Conservation (phyloP, 2,797 vertebrate species). For the Selene dorsalis region DNA sequence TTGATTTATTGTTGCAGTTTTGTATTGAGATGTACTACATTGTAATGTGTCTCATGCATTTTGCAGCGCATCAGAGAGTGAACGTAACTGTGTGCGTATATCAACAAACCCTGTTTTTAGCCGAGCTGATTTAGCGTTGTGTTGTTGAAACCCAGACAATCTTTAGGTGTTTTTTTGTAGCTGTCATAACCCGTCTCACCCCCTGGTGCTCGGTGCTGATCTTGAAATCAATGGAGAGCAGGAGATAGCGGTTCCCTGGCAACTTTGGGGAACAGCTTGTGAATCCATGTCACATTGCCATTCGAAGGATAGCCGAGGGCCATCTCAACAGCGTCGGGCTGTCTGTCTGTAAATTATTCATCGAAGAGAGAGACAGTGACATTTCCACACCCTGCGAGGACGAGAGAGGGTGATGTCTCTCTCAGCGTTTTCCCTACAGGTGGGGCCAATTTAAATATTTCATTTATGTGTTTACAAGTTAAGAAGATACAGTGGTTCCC, state of each 20-base stretch:
- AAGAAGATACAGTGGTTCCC: background rate
- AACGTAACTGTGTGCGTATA: background rate
- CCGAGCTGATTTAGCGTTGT: slow-evolving; percentile 7
- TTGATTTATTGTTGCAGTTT: background rate
- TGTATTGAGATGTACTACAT: background rate
- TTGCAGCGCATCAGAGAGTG: too few species aligned
- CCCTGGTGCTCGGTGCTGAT: slow-evolving; percentile 32
- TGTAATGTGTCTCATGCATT: background rate
- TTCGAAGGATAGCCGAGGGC: slow-evolving; percentile 69
- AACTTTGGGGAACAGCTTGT: slow-evolving; percentile 76
- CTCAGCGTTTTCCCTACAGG: slow-evolving; percentile 34
- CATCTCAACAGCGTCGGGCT: slow-evolving; percentile 63
- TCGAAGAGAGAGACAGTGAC: slow-evolving; percentile 64
- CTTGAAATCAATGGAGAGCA: slow-evolving; percentile 51
- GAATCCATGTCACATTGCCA: slow-evolving; percentile 73
- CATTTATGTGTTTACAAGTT: slow-evolving; percentile 47
- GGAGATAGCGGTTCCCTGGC: slow-evolving; percentile 63
- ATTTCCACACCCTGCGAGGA: slow-evolving; percentile 66
- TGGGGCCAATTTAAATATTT: slow-evolving; percentile 48
- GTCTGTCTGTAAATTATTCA: slow-evolving; percentile 82
- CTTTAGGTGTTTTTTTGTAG: slow-evolving; percentile 28
- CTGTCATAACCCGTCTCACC: slow-evolving; percentile 50
- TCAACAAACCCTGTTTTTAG: slow-evolving; percentile 7
- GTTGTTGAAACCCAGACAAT: slow-evolving; percentile 3
- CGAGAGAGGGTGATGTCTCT: slow-evolving; percentile 54